These are phyloP conservation scores for Pempheris klunzingeri DNA, from an alignment of 2,797 vertebrate species.

Conservation along the genomic window DNA sequence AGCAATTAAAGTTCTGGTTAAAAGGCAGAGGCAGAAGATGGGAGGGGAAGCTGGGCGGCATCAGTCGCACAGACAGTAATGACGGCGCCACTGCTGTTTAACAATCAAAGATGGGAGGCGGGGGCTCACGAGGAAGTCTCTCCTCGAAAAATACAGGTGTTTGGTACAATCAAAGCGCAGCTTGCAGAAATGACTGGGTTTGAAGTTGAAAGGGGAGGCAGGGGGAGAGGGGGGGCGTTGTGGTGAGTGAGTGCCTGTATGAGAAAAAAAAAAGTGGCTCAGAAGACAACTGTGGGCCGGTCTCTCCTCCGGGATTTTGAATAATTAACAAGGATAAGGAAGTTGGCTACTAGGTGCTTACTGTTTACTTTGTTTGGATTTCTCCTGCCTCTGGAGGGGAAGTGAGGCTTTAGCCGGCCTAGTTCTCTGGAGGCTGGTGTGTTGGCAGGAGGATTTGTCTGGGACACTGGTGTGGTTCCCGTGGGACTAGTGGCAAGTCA, in stretches of 20 bases:
- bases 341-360: conserved; percentile 79
- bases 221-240: conserved; percentile 57
- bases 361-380: conserved; percentile 79
- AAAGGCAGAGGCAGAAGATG: conserved; percentile 79
- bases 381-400: conserved; percentile 72
- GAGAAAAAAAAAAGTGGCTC: conserved; percentile 68
- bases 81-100: conserved; percentile 88
- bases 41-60: conserved; percentile 82
- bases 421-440: conserved; percentile 73
- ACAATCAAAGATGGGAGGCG: conserved; percentile 90
- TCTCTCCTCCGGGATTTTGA: conserved; percentile 79
- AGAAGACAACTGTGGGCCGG: conserved; percentile 77
- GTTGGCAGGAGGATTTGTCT: conserved; percentile 80
- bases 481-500: conserved; percentile 70
- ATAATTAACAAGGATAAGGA: conserved; percentile 84
- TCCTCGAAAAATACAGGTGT: conserved; percentile 90
- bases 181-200: conserved; percentile 87
- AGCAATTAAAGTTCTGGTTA: conserved; percentile 81
- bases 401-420: conserved; percentile 78
- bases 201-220: conserved; percentile 85
- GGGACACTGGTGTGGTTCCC: conserved; percentile 76
- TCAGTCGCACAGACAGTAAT: conserved; percentile 85
- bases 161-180: conserved; percentile 88
- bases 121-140: conserved; percentile 87
- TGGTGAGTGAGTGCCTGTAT: conserved; percentile 80